Evolutionary conservation across 2,888 invertebrate species (phyloP).

Genomic region (Augiades crinisus): DNA sequence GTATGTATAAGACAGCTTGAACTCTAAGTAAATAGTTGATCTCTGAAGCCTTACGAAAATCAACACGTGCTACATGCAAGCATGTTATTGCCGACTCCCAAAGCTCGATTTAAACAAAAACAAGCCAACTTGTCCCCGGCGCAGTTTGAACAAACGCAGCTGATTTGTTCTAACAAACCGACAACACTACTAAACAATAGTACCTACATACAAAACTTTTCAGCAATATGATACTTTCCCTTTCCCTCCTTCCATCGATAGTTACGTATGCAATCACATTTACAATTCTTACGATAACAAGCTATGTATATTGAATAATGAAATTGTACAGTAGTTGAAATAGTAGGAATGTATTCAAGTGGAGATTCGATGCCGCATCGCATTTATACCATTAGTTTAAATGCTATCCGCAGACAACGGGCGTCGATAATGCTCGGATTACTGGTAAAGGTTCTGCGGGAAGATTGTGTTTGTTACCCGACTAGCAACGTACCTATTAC

Average conservation of each 20-base stretch:
- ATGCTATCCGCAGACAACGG: too few species aligned
- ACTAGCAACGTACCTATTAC: too few species aligned
- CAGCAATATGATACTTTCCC: not conserved
- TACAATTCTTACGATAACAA: not conserved
- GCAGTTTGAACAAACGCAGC: constrained; percentile 20
- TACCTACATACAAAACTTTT: constrained; percentile 8
- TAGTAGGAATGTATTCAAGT: too few species aligned
- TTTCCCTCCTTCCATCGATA: not conserved
- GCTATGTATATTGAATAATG: not conserved
- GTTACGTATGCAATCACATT: not conserved
- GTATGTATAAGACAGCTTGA: too few species aligned
- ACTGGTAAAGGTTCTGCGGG: too few species aligned
- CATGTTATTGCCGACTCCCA: constrained; percentile 16
- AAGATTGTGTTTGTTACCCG: too few species aligned
- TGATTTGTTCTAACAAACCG: constrained; percentile 26
- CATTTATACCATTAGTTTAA: too few species aligned
- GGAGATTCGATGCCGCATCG: too few species aligned
- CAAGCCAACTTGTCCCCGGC: constrained; percentile 24
- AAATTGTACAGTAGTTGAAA: not conserved
- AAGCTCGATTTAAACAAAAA: constrained; percentile 16
- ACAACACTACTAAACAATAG: constrained; percentile 20
- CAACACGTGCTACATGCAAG: constrained; percentile 1
- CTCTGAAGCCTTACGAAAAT: too few species aligned
- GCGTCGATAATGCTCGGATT: too few species aligned
- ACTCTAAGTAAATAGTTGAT: too few species aligned